Evolutionary conservation across 2,888 invertebrate species (phyloP).

Genomic region (Tenthredo mesomela): DNA sequence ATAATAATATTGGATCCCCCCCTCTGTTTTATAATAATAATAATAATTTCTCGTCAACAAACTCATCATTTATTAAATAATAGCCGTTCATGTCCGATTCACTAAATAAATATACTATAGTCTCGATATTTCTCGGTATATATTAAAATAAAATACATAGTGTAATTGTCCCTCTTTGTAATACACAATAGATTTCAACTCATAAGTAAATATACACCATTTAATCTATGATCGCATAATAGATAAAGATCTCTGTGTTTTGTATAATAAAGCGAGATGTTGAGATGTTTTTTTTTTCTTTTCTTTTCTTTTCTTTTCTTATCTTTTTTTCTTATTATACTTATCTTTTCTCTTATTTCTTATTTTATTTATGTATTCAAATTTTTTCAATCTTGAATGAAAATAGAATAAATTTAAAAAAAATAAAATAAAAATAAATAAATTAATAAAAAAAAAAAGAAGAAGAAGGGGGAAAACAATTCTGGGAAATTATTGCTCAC

Average conservation of each 20-base stretch:
- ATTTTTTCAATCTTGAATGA: constrained; percentile 4
- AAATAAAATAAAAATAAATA: no score
- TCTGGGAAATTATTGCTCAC: constrained; percentile 41
- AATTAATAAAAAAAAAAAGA: no score
- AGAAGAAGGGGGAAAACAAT: not conserved
- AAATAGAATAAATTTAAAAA: not conserved
- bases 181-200: constrained; percentile 74
- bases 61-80: constrained; percentile 46
- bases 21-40: constrained; percentile 16
- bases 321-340: not conserved
- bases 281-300: constrained; percentile 40
- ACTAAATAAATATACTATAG: constrained; percentile 71
- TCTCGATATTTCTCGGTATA: constrained; percentile 72
- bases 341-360: no score
- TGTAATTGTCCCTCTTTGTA: constrained; percentile 75
- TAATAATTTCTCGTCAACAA: constrained; percentile 9
- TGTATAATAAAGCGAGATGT: constrained; percentile 46
- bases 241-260: constrained; percentile 51
- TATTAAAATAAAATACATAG: constrained; percentile 70
- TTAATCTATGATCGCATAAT: constrained; percentile 53
- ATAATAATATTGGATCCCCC: not conserved
- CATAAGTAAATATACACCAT: constrained; percentile 60
- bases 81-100: constrained; percentile 68
- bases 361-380: not conserved
- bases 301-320: not conserved